Evolutionary conservation across 2,797 vertebrate species (phyloP), one percentile per base, ranked within the genome.

Genomic region (Amblyopsis hoosieri): DNA sequence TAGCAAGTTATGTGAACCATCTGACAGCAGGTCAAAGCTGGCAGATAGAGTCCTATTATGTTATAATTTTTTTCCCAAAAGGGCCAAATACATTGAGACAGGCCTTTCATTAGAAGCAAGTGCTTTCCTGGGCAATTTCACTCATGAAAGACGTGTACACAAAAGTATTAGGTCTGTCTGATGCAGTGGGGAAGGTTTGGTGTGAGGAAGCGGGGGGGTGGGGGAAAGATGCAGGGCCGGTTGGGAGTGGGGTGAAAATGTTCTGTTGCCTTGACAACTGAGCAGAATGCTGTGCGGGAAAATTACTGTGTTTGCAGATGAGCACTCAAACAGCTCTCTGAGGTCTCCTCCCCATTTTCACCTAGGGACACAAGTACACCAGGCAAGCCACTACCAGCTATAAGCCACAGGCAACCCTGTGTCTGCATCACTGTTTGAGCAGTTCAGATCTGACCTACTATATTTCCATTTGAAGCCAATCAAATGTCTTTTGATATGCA

Each of bases 231-330:
- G 45, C 46, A 48, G 1, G 11, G 54, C 14, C 2, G 23, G 10
- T 23, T 12, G 4, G 47, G 0, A 7, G 33, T 52, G 69, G 42
- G 56, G 48, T 46, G 15, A 31, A 51, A 74, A 66, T 69, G 60
- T 54, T 61, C 53, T 0, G 60, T 79, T 0, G 29, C 62, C 76
- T 48, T 75, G 76, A 62, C 66, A 33, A 75, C 76, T 0, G 3
- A 47, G n/a, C 19, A 13, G 19, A 59, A 56, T n/a, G 33, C 54
- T 56, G 33, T 45, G 54, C 4, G 31, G 57, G 12, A 31, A 48
- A 59, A 59, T 59, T 13, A 4, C 12, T 48, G 46, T 59, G 45
- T 59, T 59, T 59, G 57, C 19, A 56, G 13, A 14, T 56, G 54
- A 56, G 14, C 53, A 52, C 15, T 51, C 50, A 14, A 9, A n/a